Evolutionary conservation across 2,888 invertebrate genomes (phyloP), one percentile per base, ranked within the genome.

Genomic region (Nysson spinosus): DNA sequence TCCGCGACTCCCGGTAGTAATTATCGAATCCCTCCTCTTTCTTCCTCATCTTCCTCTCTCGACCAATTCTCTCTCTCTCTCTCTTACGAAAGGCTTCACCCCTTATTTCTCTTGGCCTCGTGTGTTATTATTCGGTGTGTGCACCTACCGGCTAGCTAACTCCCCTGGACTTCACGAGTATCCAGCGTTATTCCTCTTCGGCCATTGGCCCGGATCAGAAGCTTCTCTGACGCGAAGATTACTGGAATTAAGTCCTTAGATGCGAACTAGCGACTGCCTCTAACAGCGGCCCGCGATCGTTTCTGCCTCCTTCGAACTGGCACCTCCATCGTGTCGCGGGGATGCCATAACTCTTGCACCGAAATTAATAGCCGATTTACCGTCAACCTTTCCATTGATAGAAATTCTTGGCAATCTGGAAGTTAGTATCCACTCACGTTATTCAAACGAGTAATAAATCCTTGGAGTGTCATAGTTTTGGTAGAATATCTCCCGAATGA

Each of bases 1-100:
- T 82, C 84, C 82, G 79, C 76, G 85, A 87, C 87, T 87, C 85
- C 86, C 85, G 86, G 86, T 87, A 82, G 85, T 86, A 86, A 86
- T 87, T 87, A 87, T 86, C 82, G 84, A 83, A 80, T 82, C 77
- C 77, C 68, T 69, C 69, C 58, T 56, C 65, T 50, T 28, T 42
- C 54, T 63, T 35, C 37, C 16, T 9, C 46, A 30, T 40, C 51
- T 24, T 24, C 34, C 42, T 57, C 47, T 39, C 30, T 35, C 47
- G 32, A 19, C 24, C 40, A 40, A 32, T 43, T 44, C 58, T 66
- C 30, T 49, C 65, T 22, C 14, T 39, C 55, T 39, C 57, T 24
- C 39, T 32, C 34, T 47, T 32, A 39, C 62, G 43, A 40, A 37
- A 40, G 47, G 44, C 47, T 60, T 43, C 54, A 44, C 51, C 46